Percentiles rank a stretch among this genome's conserved stretches.
Evolutionary conservation across 1,140 invertebrate genomes (phyloP).

Genomic region (Himalopsyche phryganea): DNA sequence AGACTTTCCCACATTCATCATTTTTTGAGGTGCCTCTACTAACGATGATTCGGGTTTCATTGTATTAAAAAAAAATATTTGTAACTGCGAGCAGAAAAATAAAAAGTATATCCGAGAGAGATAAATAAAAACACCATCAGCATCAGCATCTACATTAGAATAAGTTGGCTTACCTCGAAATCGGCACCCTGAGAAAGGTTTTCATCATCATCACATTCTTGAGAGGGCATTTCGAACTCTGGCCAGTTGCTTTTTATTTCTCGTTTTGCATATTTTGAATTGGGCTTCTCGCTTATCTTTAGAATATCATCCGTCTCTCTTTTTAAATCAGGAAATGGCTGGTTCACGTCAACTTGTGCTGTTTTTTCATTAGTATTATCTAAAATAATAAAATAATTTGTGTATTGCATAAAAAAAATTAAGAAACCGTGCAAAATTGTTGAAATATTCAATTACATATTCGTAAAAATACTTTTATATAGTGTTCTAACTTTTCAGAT

Average conservation of each 20-base stretch:
- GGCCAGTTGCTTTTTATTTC: slow-evolving; percentile 51
- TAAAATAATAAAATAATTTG: no score
- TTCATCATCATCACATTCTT: slow-evolving; percentile 41
- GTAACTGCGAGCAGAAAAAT: no score
- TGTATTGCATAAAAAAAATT: no score
- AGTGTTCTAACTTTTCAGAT: no score
- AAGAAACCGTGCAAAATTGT: background rate
- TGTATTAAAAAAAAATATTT: no score
- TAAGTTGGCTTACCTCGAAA: slow-evolving; percentile 44
- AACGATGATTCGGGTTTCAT: no score
- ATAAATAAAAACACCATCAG: no score
- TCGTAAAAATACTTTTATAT: no score
- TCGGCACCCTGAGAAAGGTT: slow-evolving; percentile 46
- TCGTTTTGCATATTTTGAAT: slow-evolving; percentile 47
- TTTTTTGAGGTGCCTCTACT: no score
- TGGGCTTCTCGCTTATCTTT: background rate
- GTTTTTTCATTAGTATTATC: background rate
- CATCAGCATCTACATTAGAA: no score
- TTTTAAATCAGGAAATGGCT: background rate
- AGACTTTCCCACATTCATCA: no score
- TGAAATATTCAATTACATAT: background rate
- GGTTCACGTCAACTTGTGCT: background rate
- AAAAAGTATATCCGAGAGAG: no score
- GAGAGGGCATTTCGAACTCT: slow-evolving; percentile 49
- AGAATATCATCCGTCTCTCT: slow-evolving; percentile 12